These are phyloP conservation scores for Theretra japonica DNA, from an alignment of 2,888 invertebrate species.

Conservation along the genomic window DNA sequence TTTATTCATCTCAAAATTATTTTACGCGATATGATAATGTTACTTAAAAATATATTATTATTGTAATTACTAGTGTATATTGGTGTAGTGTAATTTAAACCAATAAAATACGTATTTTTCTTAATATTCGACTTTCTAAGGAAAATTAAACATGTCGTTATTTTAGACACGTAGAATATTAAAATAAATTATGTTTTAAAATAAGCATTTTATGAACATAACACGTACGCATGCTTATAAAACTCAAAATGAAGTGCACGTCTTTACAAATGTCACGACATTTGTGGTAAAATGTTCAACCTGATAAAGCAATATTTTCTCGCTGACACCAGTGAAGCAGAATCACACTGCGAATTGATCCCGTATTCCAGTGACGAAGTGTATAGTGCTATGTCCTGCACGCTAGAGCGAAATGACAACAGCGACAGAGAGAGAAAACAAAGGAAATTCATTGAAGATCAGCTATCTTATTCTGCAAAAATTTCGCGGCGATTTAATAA, in stretches of 20 bases:
- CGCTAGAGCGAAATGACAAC: slow-evolving; percentile 70
- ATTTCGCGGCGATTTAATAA: slow-evolving; percentile 67
- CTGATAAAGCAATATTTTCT: slow-evolving; percentile 32
- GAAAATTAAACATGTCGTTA: too few species aligned
- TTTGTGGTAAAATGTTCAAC: background rate
- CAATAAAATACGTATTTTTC: too few species aligned
- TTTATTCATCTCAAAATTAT: slow-evolving; percentile 32
- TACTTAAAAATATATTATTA: background rate
- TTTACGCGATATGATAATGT: background rate
- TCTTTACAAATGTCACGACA: background rate
- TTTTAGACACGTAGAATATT: too few species aligned
- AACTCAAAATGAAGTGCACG: too few species aligned
- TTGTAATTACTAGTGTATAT: too few species aligned
- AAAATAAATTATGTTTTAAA: too few species aligned
- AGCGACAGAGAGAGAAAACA: slow-evolving; percentile 73
- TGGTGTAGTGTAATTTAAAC: too few species aligned
- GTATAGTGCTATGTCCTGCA: slow-evolving; percentile 66
- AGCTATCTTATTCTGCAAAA: slow-evolving; percentile 71
- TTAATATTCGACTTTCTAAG: too few species aligned
- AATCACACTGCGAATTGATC: slow-evolving; percentile 77
- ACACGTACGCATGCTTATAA: too few species aligned
- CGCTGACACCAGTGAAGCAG: slow-evolving; percentile 39
- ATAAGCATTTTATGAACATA: too few species aligned
- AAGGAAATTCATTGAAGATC: slow-evolving; percentile 77
- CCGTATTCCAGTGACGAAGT: slow-evolving; percentile 73